Base-by-base conservation (phyloP, 2,113 vertebrate species). In the Callospermophilus lateralis region DNA sequence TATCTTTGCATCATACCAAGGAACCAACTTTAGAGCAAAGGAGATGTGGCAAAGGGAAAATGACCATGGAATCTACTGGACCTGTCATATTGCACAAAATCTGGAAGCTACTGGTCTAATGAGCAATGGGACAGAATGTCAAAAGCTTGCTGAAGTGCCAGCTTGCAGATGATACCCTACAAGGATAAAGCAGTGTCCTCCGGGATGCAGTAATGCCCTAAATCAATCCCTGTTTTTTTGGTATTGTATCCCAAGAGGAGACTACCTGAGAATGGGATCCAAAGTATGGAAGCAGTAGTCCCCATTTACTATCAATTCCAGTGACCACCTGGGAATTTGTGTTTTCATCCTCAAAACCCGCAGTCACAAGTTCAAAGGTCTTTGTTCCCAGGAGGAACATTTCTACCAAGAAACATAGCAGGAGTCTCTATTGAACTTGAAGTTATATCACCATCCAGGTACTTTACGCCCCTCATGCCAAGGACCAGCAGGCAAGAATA, bases 301-400 rank as follows among this genome's bases (percentile, higher is more conserved):
- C 70, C 86, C 70, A 13, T 72, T 79, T 34, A 37, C n/a, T 4
- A 84, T 70, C 84, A 30, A 34, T 68, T 24, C 28, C n/a, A 32
- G 67, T 68, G 34, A 67, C 28, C 34, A 84, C 39, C 15, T 91
- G 55, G 17, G 39, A 93, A 53, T 84, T 73, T 79, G 39, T 84
- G 72, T 94, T 67, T 85, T 94, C 74, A 86, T 65, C n/a, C 77
- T 88, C 67, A 72, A 32, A 89, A 48, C 32, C 86, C 20, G 53
- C 68, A 30, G 74, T n/a, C 58, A 81, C 48, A 84, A 15, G 34
- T 42, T 95, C 53, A 26, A 80, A 68, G 32, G 17, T 78, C 37
- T 81, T 86, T 39, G 28, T 89, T 92, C 72, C 24, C 55, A 79
- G 37, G 70, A 6, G 26, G 45, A 89, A 76, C 39, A 80, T 95